Evolutionary conservation across 2,888 invertebrate genomes (phyloP), one percentile per base, ranked within the genome.

Genomic region (Agrotis puta): DNA sequence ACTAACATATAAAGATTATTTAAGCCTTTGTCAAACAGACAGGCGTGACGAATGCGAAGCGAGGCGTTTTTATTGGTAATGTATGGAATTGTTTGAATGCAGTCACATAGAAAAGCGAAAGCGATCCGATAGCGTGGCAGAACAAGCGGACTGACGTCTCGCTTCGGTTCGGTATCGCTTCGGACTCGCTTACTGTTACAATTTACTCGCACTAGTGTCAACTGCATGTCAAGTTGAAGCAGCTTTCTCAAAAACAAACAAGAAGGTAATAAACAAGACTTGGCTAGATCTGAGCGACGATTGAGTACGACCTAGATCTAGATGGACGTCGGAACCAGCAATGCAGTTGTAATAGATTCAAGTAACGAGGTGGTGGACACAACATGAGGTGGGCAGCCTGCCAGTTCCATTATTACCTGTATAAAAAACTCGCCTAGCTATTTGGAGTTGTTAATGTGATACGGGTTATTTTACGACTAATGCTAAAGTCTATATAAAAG

Each of bases 321-420:
- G 20, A 54, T 47, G 24, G 51, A 77, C 14, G 9, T 33, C 1
- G 33, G 33, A 14, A 39, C 14, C 47, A 47, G 24, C 58, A 47
- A 7, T 79, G 79, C 74, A 79, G 61, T 54, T 54, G 51, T 54
- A 72, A 79, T 74, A 74, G 53, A 79, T 73, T 79, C 50, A 58
- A 50, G 50, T 79, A 72, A 73, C 79, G 57, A 79, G 57, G 72
- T 72, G 72, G 27, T 57, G 20, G 50, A 39, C 79, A 72, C 51
- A 72, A 79, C 72, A 73, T 39, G 72, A 72, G 79, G 72, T 73
- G 72, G 73, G 73, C 72, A 51, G n/a, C n/a, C 39, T 73, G 73
- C 73, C 79, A 79, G 39, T 7, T 39, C 51, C 61, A 45, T 78
- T 47, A 47, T 71, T 58, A 47, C 72, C 27, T 33, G 22, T 58